phyloP scores from a whole-genome alignment of 2,113 vertebrate genomes.

The Numenius arquata region DNA sequence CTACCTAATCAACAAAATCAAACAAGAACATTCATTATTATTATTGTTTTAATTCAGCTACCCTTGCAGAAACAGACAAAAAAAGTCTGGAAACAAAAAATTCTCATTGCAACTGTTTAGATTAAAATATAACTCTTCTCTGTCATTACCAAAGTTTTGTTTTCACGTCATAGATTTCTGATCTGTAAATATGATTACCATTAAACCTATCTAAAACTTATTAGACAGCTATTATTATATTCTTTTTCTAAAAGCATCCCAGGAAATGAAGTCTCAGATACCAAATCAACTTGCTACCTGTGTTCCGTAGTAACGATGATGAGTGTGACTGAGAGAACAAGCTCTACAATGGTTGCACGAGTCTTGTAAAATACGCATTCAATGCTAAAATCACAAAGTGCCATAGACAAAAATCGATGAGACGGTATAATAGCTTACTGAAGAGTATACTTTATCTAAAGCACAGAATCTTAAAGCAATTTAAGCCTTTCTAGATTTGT shows the following conservation, averaged over 20 bases:
- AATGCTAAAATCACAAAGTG: background rate
- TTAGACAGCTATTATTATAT: background rate
- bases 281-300: background rate
- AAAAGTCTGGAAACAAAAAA: background rate
- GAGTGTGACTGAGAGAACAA: background rate
- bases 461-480: background rate
- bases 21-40: background rate
- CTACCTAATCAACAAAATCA: background rate
- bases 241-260: background rate
- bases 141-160: background rate
- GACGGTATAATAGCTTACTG: background rate
- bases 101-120: background rate
- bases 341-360: fast-evolving
- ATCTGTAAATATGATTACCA: background rate
- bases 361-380: background rate
- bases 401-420: background rate
- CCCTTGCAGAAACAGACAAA: background rate
- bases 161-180: background rate
- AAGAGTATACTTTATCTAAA: background rate
- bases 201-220: background rate
- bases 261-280: background rate
- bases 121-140: background rate
- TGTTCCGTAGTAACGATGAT: background rate
- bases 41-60: background rate
- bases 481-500: background rate